A percentile compares a stretch with the other conserved stretches of the same genome.
phyloP scores from a whole-genome alignment of 2,797 vertebrate genomes.

The Xenentodon cancila region DNA sequence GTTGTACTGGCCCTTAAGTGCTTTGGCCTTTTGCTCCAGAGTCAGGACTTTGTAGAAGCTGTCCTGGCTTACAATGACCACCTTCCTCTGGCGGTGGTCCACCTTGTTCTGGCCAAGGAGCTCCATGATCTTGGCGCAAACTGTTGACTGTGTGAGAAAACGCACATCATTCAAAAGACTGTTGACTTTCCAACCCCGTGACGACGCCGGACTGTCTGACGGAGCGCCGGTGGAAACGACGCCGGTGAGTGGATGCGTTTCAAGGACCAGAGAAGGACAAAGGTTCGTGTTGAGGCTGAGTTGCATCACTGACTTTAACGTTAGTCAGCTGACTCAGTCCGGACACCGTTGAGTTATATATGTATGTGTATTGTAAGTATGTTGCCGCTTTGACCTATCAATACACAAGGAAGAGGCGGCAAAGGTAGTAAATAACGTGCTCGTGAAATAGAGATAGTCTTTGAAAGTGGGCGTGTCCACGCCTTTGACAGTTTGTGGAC shows the following conservation, averaged over 20 bases:
- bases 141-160: constrained; percentile 87
- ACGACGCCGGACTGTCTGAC: not conserved
- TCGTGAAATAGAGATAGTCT: accelerated
- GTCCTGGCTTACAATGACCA: constrained; percentile 95
- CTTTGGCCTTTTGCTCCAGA: constrained; percentile 91
- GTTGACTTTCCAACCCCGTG: not conserved
- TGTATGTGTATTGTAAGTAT: too few species aligned
- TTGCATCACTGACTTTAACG: constrained; percentile 4
- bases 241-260: not conserved
- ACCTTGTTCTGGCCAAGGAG: constrained; percentile 95
- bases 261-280: not conserved
- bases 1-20: constrained; percentile 95
- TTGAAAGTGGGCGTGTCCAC: constrained; percentile 33
- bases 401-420: not conserved
- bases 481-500: constrained; percentile 34
- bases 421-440: accelerated
- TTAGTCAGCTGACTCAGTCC: constrained; percentile 15
- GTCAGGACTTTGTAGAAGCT: constrained; percentile 94
- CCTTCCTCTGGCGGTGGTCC: constrained; percentile 92
- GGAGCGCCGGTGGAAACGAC: too few species aligned
- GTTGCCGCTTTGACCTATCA: not conserved
- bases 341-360: not conserved
- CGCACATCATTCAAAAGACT: not conserved
- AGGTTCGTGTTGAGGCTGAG: not conserved
- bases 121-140: constrained; percentile 99